Evolutionary conservation across 2,797 vertebrate species (phyloP).

Genomic region (Cryptoprocta ferox): DNA sequence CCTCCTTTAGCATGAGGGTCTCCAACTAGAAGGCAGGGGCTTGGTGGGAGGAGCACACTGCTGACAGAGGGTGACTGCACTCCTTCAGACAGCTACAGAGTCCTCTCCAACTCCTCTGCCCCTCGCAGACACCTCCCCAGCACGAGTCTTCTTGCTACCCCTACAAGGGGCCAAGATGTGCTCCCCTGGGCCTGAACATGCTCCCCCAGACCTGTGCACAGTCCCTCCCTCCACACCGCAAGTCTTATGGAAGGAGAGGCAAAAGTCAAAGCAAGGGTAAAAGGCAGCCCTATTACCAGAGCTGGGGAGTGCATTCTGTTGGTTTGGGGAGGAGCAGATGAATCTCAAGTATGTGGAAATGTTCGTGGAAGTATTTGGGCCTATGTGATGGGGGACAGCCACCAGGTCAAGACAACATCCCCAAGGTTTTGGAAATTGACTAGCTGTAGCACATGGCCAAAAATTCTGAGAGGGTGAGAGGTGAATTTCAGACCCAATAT

Average conservation of each 20-base stretch:
- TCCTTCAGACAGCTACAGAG: not conserved
- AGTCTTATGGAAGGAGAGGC: not conserved
- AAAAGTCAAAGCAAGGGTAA: not conserved
- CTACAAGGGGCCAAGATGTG: not conserved
- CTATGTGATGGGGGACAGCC: not conserved
- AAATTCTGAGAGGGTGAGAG: not conserved
- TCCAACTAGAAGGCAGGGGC: not conserved
- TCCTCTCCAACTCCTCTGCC: not conserved
- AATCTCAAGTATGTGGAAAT: not conserved
- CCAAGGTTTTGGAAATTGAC: not conserved
- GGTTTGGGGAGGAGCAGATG: not conserved
- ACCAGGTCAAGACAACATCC: not conserved
- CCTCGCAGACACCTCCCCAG: not conserved
- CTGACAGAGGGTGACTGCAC: not conserved
- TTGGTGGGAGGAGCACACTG: not conserved
- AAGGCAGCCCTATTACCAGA: not conserved
- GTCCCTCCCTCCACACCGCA: not conserved
- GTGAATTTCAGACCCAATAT: not conserved
- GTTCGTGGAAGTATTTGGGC: not conserved
- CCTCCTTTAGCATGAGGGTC: no score
- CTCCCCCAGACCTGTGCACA: not conserved
- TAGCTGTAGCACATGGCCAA: not conserved
- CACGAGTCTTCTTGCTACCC: not conserved
- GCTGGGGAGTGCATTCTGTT: not conserved
- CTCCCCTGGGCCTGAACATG: not conserved